A percentile compares a stretch with the other conserved stretches of the same genome.
phyloP scores from a whole-genome alignment of 2,888 invertebrate genomes.

The Baccha elongata region DNA sequence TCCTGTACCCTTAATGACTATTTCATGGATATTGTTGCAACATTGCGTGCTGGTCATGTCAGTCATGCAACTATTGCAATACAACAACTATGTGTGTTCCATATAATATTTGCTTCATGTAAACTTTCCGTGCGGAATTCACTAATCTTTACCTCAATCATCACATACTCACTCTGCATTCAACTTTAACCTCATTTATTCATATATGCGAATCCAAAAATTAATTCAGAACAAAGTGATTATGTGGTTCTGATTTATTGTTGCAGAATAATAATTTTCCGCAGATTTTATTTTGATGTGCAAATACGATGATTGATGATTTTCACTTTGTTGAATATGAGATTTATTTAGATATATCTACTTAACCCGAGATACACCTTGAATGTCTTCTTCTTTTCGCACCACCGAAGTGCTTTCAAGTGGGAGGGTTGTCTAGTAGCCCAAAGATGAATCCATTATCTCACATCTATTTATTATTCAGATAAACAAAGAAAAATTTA shows the following conservation, averaged over 20 bases:
- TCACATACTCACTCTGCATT: neutral
- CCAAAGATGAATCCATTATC: slow-evolving; percentile 16
- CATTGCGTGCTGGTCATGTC: slow-evolving; percentile 17
- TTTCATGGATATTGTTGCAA: too few species aligned
- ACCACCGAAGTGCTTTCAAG: neutral
- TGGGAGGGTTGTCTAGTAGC: neutral
- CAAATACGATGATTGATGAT: slow-evolving; percentile 50
- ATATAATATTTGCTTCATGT: neutral
- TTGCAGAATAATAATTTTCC: slow-evolving; percentile 22
- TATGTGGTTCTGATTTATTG: slow-evolving; percentile 51
- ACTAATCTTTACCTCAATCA: slow-evolving; percentile 5
- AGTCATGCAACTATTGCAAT: slow-evolving; percentile 37
- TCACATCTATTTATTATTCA: slow-evolving; percentile 27
- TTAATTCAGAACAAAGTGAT: slow-evolving; percentile 27
- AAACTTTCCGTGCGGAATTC: neutral
- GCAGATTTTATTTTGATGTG: slow-evolving; percentile 16
- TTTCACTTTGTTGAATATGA: slow-evolving; percentile 4
- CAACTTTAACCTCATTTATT: neutral
- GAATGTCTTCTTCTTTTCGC: neutral
- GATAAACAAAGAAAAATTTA: slow-evolving; percentile 20
- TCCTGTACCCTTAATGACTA: neutral
- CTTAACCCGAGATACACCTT: neutral
- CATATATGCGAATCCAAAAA: neutral
- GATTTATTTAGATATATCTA: slow-evolving; percentile 14
- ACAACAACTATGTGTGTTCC: neutral